Percentiles rank a stretch among this genome's conserved stretches.
Conservation (phyloP, 2,113 vertebrate species). For the Cnemophilus loriae region DNA sequence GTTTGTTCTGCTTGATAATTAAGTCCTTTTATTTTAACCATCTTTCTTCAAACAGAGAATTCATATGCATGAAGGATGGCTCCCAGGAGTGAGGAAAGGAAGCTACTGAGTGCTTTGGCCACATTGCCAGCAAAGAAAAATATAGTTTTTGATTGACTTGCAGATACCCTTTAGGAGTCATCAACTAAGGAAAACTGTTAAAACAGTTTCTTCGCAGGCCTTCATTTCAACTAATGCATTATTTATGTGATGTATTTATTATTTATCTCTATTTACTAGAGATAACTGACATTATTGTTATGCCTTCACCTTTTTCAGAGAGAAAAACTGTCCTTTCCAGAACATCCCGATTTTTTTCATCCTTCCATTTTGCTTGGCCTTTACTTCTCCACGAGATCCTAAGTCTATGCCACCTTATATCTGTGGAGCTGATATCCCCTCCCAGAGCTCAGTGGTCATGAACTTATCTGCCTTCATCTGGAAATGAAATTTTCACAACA, state of each 20-base stretch:
- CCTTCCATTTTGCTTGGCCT: neutral
- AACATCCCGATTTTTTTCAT: neutral
- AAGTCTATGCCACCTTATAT: neutral
- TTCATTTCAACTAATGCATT: neutral
- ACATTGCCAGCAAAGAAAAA: neutral
- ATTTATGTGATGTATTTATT: too few relatives aligned
- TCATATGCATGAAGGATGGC: neutral
- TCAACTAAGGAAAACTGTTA: neutral
- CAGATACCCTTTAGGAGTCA: neutral
- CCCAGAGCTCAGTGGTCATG: neutral
- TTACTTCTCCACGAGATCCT: neutral
- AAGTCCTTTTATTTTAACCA: slow-evolving; percentile 2
- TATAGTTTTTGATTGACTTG: neutral
- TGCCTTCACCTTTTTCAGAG: neutral
- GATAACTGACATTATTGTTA: neutral
- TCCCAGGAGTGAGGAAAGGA: neutral
- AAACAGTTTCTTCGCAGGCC: neutral
- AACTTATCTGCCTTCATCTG: neutral
- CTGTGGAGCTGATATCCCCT: neutral
- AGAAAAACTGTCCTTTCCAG: neutral
- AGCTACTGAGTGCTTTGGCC: neutral
- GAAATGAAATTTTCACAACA: neutral
- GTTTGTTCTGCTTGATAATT: slow-evolving; percentile 15
- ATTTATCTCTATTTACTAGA: too few relatives aligned
- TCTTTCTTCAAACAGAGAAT: neutral